Conservation (phyloP, 2,797 vertebrate species). For the Spondyliosoma cantharus region DNA sequence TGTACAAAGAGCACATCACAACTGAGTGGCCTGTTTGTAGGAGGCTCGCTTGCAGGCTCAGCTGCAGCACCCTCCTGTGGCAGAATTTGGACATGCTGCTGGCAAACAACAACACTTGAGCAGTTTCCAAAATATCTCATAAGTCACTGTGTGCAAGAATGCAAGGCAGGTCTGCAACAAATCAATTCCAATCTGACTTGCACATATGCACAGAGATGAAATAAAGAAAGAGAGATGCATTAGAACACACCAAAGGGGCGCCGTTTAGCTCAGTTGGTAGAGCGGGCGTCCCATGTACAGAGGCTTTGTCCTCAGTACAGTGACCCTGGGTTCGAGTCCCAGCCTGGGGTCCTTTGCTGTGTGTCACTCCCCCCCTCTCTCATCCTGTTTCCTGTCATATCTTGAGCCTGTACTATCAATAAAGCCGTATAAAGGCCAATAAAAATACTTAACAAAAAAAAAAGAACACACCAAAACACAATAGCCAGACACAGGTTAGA, state of each 20-base stretch:
- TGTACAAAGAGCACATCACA: constrained; percentile 25
- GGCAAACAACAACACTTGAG: constrained; percentile 20
- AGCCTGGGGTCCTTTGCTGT: no score
- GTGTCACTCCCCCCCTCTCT: no score
- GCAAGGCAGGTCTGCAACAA: not conserved
- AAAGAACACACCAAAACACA: constrained; percentile 9
- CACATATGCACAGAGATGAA: not conserved
- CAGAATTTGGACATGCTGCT: constrained; percentile 14
- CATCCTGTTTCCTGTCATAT: no score
- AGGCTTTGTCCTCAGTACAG: no score
- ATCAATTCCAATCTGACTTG: not conserved
- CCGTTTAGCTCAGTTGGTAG: no score
- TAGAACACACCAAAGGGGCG: constrained; percentile 9
- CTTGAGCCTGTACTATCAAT: no score
- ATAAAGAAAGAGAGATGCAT: constrained; percentile 3
- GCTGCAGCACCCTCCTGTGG: constrained; percentile 69
- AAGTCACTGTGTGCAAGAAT: not conserved
- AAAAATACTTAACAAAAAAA: no score
- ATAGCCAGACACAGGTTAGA: constrained; percentile 3
- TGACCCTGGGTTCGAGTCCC: no score
- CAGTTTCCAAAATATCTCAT: constrained; percentile 12
- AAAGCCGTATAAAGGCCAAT: no score
- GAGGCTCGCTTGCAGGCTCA: constrained; percentile 2
- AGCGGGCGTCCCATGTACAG: no score
- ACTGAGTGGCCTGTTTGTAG: not conserved